Evolutionary conservation across 92 coral and sea anemone genomes (phyloP), one percentile per base, ranked within the genome.

Genomic region (Bergia puertoricense): DNA sequence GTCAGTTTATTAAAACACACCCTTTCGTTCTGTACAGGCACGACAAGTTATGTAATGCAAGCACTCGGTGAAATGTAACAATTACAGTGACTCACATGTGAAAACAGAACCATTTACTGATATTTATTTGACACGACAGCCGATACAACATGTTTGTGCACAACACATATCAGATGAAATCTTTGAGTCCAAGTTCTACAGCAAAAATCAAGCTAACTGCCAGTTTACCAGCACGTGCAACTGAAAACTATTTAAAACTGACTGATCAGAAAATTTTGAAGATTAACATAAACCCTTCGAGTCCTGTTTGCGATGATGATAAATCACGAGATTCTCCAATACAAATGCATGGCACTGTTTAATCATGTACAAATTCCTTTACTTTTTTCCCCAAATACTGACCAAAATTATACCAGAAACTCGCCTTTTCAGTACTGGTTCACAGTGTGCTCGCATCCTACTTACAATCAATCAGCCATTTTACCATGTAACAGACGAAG

Each of bases 361-460:
- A 62, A 16, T 20, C 30, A 48, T 48, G 5, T 4, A 4, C 8
- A 48, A 48, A 8, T 48, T 48, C 8, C 54, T 8, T 4, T 15
- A 72, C 6, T 22, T 39, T 30, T n/a, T 30, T 30, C 30, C 30
- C 7, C 40, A 69, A 72, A 37, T 4, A 10, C 13, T 37, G 39
- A 71, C 9, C 74, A 68, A 22, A n/a, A 71, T 40, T 22, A 10
- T 42, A 75, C 50, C 46, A 9, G 23, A 76, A 76, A 30, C 30
- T 30, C 30, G 79, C 36, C 16, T 8, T 16, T 41, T 18, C 0
- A 62, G 30, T 4, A 68, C 16, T 68, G 42, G 14, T 84, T 84
- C 66, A 46, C 78, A 45, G 65, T 37, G 68, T 69, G 87, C 87
- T 84, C 77, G 87, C 87, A 46, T 18, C 48, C 77, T 84, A 84